A percentile compares a stretch with the other conserved stretches of the same genome.
phyloP scores from a whole-genome alignment of 1,140 invertebrate genomes.

The Neodiprion lecontei region DNA sequence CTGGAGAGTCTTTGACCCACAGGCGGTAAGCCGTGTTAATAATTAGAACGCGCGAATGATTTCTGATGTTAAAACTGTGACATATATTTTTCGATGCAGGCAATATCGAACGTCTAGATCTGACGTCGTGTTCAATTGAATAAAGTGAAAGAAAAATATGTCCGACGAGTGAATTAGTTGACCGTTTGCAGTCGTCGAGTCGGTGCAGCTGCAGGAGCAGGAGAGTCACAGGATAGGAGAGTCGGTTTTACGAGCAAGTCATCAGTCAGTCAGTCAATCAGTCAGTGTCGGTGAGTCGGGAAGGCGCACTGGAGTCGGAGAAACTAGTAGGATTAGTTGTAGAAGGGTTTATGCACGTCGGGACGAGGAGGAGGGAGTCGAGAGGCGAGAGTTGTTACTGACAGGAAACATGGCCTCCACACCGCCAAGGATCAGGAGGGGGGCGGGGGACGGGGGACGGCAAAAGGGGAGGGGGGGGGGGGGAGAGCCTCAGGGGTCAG shows the following conservation, averaged over 20 bases:
- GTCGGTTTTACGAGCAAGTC: background rate
- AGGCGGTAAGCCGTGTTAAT: too few relatives aligned
- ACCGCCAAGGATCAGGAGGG: slow-evolving; percentile 18
- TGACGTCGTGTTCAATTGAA: too few relatives aligned
- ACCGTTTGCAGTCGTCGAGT: background rate
- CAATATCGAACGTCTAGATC: too few relatives aligned
- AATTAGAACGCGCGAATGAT: too few relatives aligned
- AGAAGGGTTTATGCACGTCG: background rate
- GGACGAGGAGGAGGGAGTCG: background rate
- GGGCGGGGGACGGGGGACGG: background rate
- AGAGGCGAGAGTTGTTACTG: slow-evolving; percentile 45
- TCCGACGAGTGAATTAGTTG: background rate
- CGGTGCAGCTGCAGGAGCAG: background rate
- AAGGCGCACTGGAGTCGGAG: background rate
- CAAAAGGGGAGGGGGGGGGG: too few relatives aligned
- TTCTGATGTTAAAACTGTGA: too few relatives aligned
- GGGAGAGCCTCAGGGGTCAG: slow-evolving; percentile 34
- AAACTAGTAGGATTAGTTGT: background rate
- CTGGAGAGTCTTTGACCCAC: too few relatives aligned
- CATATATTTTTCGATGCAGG: too few relatives aligned
- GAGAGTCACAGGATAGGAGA: background rate
- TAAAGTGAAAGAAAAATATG: too few relatives aligned
- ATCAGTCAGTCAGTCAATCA: slow-evolving; percentile 5
- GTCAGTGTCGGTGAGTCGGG: background rate
- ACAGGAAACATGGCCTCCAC: slow-evolving; percentile 51